phyloP scores from a whole-genome alignment of 30 jellyfish, hydroid and myxozoan species.

The Turritopsis rubra region DNA sequence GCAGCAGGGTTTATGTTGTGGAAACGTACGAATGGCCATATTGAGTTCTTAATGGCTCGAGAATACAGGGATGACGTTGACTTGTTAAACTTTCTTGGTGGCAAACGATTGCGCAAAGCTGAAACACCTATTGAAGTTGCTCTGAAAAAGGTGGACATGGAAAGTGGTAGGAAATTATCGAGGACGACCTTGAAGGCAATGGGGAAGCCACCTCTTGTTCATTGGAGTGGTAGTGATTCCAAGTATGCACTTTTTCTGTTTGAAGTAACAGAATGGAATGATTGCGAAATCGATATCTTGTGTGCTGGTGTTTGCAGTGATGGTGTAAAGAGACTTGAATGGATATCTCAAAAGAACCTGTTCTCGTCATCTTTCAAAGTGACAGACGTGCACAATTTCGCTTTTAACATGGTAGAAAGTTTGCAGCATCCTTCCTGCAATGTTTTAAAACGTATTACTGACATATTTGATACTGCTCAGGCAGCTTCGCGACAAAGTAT shows the following conservation, averaged over 20 bases:
- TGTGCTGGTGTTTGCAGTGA: conserved; percentile 7
- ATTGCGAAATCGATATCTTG: conserved; percentile 7
- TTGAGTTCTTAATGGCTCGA: conserved; percentile 13
- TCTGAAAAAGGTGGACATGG: neutral
- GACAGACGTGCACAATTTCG: neutral
- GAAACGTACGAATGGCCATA: neutral
- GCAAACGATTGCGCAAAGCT: neutral
- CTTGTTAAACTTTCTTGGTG: neutral
- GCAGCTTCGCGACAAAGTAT: neutral
- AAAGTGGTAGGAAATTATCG: neutral
- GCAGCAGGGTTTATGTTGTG: conserved; percentile 11
- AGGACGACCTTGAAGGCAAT: neutral
- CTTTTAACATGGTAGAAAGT: neutral
- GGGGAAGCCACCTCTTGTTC: conserved; percentile 6
- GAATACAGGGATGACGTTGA: conserved; percentile 3
- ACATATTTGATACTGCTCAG: neutral
- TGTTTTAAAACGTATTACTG: conserved; percentile 4
- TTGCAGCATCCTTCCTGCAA: neutral
- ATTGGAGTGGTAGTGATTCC: conserved; percentile 9
- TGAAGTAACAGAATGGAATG: conserved; percentile 11
- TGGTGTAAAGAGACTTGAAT: conserved; percentile 6
- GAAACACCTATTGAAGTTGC: conserved; percentile 19
- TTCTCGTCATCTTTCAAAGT: neutral
- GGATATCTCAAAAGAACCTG: neutral
- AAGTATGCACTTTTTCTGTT: conserved; percentile 4